phyloP scores from a whole-genome alignment of 2,797 vertebrate species.

The Lindbergichthys nudifrons region DNA sequence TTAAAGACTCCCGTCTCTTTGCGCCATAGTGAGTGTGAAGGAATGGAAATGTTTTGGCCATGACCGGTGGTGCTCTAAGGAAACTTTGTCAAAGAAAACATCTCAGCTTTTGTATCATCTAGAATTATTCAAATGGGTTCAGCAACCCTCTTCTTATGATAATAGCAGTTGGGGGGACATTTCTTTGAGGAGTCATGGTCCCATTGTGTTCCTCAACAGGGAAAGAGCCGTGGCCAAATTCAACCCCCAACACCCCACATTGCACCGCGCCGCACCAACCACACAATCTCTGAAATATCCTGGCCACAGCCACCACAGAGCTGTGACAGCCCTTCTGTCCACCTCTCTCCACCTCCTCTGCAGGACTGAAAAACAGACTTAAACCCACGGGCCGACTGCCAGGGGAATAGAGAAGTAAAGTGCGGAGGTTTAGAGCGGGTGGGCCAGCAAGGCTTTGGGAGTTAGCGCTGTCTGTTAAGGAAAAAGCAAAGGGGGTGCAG shows the following conservation, averaged over 20 bases:
- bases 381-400: constrained; percentile 67
- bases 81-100: constrained; percentile 78
- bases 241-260: constrained; percentile 60
- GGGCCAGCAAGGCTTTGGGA: constrained; percentile 73
- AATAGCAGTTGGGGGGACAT: constrained; percentile 73
- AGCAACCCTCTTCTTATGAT: constrained; percentile 82
- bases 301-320: constrained; percentile 38
- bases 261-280: constrained; percentile 35
- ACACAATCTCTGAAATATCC: constrained; percentile 50
- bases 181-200: constrained; percentile 80
- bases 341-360: constrained; percentile 30
- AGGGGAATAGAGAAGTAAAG: constrained; percentile 78
- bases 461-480: constrained; percentile 74
- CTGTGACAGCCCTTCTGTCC: constrained; percentile 60
- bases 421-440: constrained; percentile 65
- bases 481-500: constrained; percentile 48
- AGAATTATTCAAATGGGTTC: constrained; percentile 81
- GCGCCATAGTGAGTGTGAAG: constrained; percentile 64
- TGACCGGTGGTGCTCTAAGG: constrained; percentile 59
- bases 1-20: constrained; percentile 33
- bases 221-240: constrained; percentile 75
- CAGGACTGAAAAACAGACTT: constrained; percentile 55
- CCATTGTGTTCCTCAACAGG: constrained; percentile 77
- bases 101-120: constrained; percentile 76
- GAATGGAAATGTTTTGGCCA: constrained; percentile 76